Evolutionary conservation across 2,797 vertebrate species (phyloP).

Genomic region (Ptychadena robeensis): DNA sequence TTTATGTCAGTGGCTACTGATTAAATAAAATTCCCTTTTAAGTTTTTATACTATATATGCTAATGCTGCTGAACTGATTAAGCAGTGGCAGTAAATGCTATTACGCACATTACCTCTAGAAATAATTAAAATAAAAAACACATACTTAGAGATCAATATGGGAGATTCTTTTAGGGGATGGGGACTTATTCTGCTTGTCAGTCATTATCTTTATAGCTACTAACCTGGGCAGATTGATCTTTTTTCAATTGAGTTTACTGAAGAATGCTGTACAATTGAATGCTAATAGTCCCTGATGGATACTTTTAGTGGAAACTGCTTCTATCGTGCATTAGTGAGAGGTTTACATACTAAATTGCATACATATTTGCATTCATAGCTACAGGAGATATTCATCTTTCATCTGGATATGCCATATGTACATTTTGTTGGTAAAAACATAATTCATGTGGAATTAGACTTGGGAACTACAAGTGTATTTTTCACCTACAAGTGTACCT

Average conservation of each 20-base stretch:
- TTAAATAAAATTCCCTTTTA: background rate
- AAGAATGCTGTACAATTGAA: constrained; percentile 38
- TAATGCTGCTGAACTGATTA: constrained; percentile 4
- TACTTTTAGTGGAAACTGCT: constrained; percentile 34
- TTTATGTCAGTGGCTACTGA: background rate
- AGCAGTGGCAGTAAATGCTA: background rate
- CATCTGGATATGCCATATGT: background rate
- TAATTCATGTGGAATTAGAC: background rate
- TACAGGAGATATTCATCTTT: background rate
- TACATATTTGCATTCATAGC: constrained; percentile 29
- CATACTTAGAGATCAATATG: constrained; percentile 5
- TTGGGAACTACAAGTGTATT: background rate
- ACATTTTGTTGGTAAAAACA: background rate
- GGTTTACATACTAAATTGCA: constrained; percentile 38
- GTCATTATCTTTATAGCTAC: constrained; percentile 50
- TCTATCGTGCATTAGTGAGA: constrained; percentile 34
- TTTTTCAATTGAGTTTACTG: constrained; percentile 37
- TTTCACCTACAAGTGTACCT: background rate
- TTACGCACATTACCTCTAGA: background rate
- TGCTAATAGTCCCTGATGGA: constrained; percentile 32
- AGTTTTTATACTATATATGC: background rate
- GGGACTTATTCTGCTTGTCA: constrained; percentile 52
- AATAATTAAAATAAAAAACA: constrained; percentile 41
- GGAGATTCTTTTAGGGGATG: constrained; percentile 20
- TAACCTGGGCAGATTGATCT: constrained; percentile 47